Evolutionary conservation across 2,113 vertebrate species (phyloP).

Genomic region (Himantopus leucocephalus): DNA sequence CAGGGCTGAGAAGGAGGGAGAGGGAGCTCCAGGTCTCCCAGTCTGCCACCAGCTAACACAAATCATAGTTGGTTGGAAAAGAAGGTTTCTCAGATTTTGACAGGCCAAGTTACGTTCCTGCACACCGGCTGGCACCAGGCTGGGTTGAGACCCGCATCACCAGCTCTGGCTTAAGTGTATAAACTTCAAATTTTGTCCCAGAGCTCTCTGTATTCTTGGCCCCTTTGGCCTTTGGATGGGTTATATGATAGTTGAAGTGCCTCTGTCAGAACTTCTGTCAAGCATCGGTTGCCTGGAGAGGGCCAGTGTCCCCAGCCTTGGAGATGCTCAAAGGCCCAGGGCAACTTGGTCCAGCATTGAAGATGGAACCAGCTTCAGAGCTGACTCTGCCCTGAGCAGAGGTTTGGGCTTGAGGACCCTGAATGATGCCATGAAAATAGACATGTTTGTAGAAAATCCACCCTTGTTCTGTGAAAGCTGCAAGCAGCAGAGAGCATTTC

Average conservation of each 20-base stretch:
- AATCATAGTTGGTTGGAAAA: background rate
- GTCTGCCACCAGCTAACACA: background rate
- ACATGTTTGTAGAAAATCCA: background rate
- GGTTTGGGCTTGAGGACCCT: background rate
- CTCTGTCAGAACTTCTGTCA: background rate
- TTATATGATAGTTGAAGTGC: background rate
- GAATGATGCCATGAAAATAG: background rate
- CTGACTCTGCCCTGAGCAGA: background rate
- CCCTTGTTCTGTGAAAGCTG: background rate
- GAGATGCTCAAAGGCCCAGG: background rate
- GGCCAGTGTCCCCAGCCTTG: background rate
- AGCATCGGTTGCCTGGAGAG: background rate
- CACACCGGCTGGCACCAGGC: background rate
- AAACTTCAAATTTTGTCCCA: background rate
- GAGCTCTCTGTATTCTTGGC: background rate
- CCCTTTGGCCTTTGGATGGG: background rate
- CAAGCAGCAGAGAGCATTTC: background rate
- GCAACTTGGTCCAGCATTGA: background rate
- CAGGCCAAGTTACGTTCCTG: background rate
- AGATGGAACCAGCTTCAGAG: background rate
- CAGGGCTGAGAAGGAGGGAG: background rate
- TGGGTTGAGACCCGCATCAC: accelerated
- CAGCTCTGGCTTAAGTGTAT: background rate
- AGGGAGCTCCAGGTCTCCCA: background rate
- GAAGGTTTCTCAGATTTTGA: background rate